These are phyloP conservation scores for Phenganax marumi DNA, from an alignment of 92 coral and sea anemone genomes.

Conservation along the genomic window DNA sequence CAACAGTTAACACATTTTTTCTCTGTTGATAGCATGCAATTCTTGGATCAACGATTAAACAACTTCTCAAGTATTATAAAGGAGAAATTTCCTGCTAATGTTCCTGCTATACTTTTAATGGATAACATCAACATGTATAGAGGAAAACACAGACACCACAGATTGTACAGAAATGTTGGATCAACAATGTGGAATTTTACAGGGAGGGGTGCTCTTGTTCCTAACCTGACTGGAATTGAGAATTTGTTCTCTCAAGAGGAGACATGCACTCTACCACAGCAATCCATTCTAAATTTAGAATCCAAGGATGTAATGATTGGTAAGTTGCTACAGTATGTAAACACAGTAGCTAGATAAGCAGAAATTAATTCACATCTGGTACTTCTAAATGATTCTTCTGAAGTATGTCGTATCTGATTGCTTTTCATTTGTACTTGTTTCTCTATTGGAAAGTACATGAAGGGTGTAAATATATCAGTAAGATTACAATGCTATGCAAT, in stretches of 20 bases:
- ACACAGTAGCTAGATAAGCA: constrained; percentile 4
- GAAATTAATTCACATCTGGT: constrained; percentile 18
- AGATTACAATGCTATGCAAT: too few species aligned
- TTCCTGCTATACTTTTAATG: constrained; percentile 45
- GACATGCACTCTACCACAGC: constrained; percentile 32
- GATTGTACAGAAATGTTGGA: constrained; percentile 40
- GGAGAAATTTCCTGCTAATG: constrained; percentile 25
- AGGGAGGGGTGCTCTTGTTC: constrained; percentile 50
- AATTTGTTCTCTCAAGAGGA: constrained; percentile 22
- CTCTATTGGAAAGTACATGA: too few species aligned
- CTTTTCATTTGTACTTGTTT: too few species aligned
- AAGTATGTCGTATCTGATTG: too few species aligned
- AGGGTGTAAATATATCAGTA: too few species aligned
- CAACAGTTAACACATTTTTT: too few species aligned
- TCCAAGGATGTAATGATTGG: too few species aligned
- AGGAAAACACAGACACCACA: constrained; percentile 50
- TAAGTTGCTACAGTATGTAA: too few species aligned
- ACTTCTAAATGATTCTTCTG: too few species aligned
- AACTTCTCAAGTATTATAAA: constrained; percentile 19
- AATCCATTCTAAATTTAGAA: neutral
- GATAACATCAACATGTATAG: constrained; percentile 57
- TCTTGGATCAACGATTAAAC: constrained; percentile 7
- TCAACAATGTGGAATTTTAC: constrained; percentile 68
- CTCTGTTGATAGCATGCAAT: neutral
- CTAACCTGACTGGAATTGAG: constrained; percentile 47